phyloP scores from a whole-genome alignment of 2,113 vertebrate species.

The Malurus cyaneus region DNA sequence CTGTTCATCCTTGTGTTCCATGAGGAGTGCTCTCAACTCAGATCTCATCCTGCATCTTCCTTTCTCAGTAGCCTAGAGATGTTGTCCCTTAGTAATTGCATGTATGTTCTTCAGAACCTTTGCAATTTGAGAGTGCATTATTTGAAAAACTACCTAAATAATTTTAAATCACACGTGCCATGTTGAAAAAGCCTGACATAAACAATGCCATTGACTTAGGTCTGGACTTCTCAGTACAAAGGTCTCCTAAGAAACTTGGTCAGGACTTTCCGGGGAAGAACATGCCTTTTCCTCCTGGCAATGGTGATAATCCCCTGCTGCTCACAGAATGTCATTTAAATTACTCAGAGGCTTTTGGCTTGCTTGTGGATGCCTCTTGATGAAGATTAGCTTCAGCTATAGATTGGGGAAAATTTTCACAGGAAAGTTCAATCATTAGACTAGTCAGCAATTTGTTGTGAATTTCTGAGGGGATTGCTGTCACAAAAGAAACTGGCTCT shows the following conservation, averaged over 20 bases:
- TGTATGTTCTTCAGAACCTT: neutral
- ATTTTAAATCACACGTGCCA: neutral
- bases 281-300: neutral
- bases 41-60: neutral
- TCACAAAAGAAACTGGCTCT: constrained; percentile 20
- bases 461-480: constrained; percentile 14
- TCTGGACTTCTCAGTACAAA: neutral
- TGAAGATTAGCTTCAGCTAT: neutral
- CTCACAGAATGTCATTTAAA: neutral
- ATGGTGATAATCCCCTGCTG: neutral
- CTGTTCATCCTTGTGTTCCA: neutral
- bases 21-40: neutral
- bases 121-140: neutral
- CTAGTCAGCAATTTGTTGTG: constrained; percentile 10
- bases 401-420: neutral
- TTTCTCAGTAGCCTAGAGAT: neutral
- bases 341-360: neutral
- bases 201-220: neutral
- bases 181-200: neutral
- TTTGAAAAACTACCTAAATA: neutral
- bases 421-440: neutral
- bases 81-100: neutral
- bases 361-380: neutral
- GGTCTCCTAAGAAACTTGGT: neutral
- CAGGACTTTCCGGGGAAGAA: neutral